Base-by-base conservation (phyloP, 2,888 invertebrate species). In the Tinea semifulvella region DNA sequence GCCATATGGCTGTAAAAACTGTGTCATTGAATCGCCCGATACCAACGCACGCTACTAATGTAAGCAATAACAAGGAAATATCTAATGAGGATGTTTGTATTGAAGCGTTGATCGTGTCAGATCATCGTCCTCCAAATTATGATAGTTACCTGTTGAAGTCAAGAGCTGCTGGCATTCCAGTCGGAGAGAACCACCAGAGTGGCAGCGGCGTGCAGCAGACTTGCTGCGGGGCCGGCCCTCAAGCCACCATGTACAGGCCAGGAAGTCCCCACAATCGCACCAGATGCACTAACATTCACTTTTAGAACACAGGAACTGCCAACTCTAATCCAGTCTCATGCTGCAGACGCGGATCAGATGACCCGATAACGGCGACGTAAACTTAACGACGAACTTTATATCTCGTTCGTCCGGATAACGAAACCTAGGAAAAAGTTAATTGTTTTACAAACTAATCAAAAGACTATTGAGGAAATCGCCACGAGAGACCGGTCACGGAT, bases 91-190 rank as follows among this genome's bases (percentile, higher is more conserved):
- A 40, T 40, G 40, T 40, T 38, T 38, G 38, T 7, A 17, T 18
- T 38, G 14, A 3, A 11, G 16, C 19, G 11, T 3, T 22, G 8
- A 7, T n/a, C 19, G 38, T 38, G n/a, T 3, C 14, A 17, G 38
- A 8, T 8, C 18, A 38, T 38, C n/a, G n/a, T n/a, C n/a, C n/a
- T n/a, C n/a, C n/a, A n/a, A n/a, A n/a, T n/a, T n/a, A n/a, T n/a
- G n/a, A n/a, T n/a, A 31, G 11, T 18, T 77, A 79, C 79, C 79
- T 79, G 68, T 77, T 74, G 63, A 80, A 71, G 71, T 79, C 79
- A 75, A 80, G 77, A 73, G 79, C 79, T 69, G 76, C 70, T 74
- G 79, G 80, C 79, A 81, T 77, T 80, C 74, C 82, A 77, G 70
- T 68, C 68, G 68, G 65, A 63, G 69, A 65, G 58, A 67, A 65